These are phyloP conservation scores for Steinernema khuongi DNA, from an alignment of 1,140 invertebrate genomes.

Conservation along the genomic window DNA sequence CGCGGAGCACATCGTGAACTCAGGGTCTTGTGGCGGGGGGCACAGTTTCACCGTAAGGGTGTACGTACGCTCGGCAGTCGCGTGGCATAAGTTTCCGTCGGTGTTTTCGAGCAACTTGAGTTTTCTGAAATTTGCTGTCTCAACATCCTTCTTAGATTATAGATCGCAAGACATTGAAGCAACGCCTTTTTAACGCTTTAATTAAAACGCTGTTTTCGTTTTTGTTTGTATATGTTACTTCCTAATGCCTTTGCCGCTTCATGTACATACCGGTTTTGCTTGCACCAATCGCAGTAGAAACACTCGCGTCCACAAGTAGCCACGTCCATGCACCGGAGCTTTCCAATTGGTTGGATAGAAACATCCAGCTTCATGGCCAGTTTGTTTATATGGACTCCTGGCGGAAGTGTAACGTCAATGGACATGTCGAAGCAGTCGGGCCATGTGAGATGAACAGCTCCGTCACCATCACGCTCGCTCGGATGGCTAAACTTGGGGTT, in stretches of 20 bases:
- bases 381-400: constrained; percentile 54
- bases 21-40: constrained; percentile 56
- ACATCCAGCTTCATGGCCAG: constrained; percentile 57
- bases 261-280: constrained; percentile 40
- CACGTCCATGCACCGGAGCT: constrained; percentile 57
- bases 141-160: no score
- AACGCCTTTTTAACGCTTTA: no score
- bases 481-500: constrained; percentile 53
- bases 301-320: constrained; percentile 56
- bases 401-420: constrained; percentile 56
- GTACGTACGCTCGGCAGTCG: constrained; percentile 55
- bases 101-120: constrained; percentile 57
- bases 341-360: constrained; percentile 57
- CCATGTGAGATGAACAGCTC: constrained; percentile 50
- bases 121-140: constrained; percentile 43
- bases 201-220: background rate
- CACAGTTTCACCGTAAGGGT: constrained; percentile 32
- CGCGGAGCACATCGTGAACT: constrained; percentile 56
- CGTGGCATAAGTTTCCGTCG: constrained; percentile 56
- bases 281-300: constrained; percentile 59
- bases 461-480: constrained; percentile 49
- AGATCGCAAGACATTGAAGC: no score
- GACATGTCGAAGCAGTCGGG: constrained; percentile 58
- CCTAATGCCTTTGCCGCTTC: background rate
- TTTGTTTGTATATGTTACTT: constrained; percentile 5